These are phyloP conservation scores for Mugil cephalus DNA, from an alignment of 2,113 vertebrate species.

Conservation along the genomic window DNA sequence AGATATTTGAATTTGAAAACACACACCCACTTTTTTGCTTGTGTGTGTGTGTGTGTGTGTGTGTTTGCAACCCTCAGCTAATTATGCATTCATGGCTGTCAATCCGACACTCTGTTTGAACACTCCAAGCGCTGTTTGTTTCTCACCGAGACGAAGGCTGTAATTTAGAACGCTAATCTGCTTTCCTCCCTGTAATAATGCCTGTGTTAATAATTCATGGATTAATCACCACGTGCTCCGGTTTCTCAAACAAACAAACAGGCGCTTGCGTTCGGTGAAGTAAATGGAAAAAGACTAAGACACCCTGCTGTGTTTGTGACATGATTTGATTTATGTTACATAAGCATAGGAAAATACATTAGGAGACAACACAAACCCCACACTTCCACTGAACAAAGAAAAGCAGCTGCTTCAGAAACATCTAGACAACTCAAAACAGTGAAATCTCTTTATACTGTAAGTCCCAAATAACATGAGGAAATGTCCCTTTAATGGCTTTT, in stretches of 20 bases:
- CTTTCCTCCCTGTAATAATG: conserved; percentile 40
- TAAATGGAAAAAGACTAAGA: conserved; percentile 8
- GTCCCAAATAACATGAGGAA: conserved; percentile 19
- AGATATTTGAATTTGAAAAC: neutral
- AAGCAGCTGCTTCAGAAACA: conserved; percentile 32
- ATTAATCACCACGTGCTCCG: conserved; percentile 47
- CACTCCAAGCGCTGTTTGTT: conserved; percentile 32
- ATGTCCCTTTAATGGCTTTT: conserved; percentile 43
- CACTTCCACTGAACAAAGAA: conserved; percentile 26
- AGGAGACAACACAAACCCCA: conserved; percentile 49
- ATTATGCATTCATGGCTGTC: conserved; percentile 39
- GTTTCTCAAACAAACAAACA: conserved; percentile 16
- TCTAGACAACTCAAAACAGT: conserved; percentile 17
- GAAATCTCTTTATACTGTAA: conserved; percentile 1
- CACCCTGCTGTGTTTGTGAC: conserved; percentile 28
- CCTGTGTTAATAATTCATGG: conserved; percentile 54
- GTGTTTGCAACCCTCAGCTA: conserved; percentile 24
- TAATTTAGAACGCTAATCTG: conserved; percentile 46
- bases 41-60: neutral
- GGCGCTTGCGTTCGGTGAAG: neutral
- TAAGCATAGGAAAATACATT: conserved; percentile 48
- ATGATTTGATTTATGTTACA: conserved; percentile 61
- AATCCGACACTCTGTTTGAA: conserved; percentile 25
- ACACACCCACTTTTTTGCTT: too few species aligned
- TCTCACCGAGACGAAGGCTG: conserved; percentile 7